These are phyloP conservation scores for Zaprionus kolodkinae DNA, from an alignment of 1,140 invertebrate genomes.

Conservation along the genomic window DNA sequence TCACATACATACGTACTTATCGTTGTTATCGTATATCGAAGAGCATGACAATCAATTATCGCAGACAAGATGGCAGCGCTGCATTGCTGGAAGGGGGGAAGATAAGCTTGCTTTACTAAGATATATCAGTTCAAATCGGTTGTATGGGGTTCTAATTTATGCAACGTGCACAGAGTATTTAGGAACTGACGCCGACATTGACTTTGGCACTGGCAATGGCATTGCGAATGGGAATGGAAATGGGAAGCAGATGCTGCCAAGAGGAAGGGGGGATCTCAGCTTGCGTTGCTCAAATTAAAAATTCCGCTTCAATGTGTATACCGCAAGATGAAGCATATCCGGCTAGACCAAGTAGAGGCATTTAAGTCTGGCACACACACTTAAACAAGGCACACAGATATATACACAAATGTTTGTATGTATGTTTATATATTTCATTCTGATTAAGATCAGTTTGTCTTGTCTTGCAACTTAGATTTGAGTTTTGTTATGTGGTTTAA, in stretches of 20 bases:
- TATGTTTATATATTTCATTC: background rate
- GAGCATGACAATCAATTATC: background rate
- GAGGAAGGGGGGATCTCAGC: conserved; percentile 28
- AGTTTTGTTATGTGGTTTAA: background rate
- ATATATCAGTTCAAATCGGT: conserved; percentile 17
- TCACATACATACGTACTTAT: background rate
- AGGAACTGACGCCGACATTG: conserved; percentile 17
- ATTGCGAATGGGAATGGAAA: conserved; percentile 32
- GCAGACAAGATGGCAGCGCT: background rate
- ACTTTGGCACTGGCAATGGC: conserved; percentile 10
- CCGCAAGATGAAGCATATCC: conserved; percentile 77
- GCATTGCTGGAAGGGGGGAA: background rate
- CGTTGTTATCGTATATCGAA: background rate
- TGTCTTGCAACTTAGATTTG: background rate
- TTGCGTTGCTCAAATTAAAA: conserved; percentile 70
- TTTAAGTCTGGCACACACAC: conserved; percentile 27
- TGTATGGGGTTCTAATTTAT: conserved; percentile 21
- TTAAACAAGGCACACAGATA: conserved; percentile 1
- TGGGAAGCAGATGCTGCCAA: background rate
- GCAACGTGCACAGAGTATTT: conserved; percentile 16
- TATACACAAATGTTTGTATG: background rate
- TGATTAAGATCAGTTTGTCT: background rate
- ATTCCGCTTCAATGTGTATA: conserved; percentile 66
- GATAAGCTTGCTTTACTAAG: background rate
- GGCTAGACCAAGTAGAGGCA: conserved; percentile 55